These are phyloP conservation scores for Rotaria socialis DNA, from an alignment of 2,888 invertebrate species.

Conservation along the genomic window DNA sequence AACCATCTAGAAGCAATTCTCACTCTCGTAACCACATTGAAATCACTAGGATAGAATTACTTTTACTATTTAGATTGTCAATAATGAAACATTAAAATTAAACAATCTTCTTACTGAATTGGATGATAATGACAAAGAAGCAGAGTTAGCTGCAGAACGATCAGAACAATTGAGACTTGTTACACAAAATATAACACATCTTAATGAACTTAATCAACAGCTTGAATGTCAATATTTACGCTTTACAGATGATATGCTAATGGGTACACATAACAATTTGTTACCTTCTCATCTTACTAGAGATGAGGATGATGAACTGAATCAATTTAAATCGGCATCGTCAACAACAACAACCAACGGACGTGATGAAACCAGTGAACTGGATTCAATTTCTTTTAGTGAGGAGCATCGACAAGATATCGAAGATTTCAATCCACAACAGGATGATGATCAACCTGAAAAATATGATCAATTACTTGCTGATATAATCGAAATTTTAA, in stretches of 20 bases:
- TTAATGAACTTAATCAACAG: background rate
- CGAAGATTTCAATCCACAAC: background rate
- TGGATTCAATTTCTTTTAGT: background rate
- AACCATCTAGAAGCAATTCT: no score
- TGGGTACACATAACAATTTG: background rate
- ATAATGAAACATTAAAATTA: constrained; percentile 18
- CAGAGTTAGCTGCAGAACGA: background rate
- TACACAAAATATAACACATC: background rate
- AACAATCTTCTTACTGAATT: background rate
- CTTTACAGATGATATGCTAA: background rate
- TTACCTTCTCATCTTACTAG: background rate
- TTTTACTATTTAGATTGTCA: background rate
- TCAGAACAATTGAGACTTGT: background rate
- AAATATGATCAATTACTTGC: constrained; percentile 13
- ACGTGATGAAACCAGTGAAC: background rate
- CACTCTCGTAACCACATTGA: no score
- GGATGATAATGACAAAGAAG: constrained; percentile 22
- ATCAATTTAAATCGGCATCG: background rate
- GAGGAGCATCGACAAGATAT: background rate
- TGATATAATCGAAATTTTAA: background rate
- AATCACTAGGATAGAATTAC: background rate
- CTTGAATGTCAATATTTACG: constrained; percentile 29
- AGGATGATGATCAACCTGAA: background rate
- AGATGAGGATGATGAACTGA: background rate
- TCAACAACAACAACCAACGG: background rate